Conservation (phyloP, 2,797 vertebrate genomes). For the Sparus aurata region DNA sequence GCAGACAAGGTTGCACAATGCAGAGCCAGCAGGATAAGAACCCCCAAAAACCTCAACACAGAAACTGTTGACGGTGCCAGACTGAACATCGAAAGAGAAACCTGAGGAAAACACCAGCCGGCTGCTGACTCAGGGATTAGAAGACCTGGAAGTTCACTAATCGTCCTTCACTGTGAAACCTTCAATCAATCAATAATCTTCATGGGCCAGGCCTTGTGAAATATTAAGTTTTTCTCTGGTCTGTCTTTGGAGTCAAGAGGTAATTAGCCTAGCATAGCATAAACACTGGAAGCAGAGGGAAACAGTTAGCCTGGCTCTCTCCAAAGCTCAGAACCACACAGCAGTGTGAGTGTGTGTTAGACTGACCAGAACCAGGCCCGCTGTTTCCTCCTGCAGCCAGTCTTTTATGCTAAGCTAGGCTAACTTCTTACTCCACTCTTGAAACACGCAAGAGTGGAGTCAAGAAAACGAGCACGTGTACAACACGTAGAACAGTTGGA, state of each 20-base stretch:
- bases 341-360: background rate
- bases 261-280: conserved; percentile 26
- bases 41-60: conserved; percentile 42
- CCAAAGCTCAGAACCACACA: no score
- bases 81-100: conserved; percentile 2
- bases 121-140: conserved; percentile 20
- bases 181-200: no score
- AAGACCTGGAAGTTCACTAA: background rate
- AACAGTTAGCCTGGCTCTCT: background rate
- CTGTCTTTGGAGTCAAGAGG: background rate
- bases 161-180: background rate
- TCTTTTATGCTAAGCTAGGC: conserved; percentile 22
- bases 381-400: background rate
- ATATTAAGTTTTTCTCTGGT: background rate
- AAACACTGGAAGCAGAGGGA: background rate
- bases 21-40: conserved; percentile 15
- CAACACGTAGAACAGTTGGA: no score
- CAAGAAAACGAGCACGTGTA: no score
- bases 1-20: conserved; percentile 10
- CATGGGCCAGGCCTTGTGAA: no score
- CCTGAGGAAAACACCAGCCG: conserved; percentile 24
- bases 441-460: no score
- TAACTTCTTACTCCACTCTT: background rate
- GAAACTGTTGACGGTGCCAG: background rate
- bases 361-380: background rate